Evolutionary conservation across 2,888 invertebrate genomes (phyloP), one percentile per base, ranked within the genome.

Genomic region (Allacma fusca): DNA sequence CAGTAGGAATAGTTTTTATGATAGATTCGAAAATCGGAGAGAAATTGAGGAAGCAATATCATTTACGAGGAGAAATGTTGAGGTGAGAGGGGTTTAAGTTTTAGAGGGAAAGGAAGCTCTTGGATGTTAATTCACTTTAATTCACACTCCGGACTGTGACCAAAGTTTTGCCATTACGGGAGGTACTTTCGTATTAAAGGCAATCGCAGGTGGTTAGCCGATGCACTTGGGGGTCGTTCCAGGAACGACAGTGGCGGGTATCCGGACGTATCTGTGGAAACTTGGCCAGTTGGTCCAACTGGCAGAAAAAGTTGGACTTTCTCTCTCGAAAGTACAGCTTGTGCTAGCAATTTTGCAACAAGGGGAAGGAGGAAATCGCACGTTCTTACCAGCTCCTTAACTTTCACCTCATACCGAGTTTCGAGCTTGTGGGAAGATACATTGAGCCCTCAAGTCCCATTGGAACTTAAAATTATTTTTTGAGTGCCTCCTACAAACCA

Each of bases 211-310:
- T 50, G 50, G 50, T 50, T 50, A 50, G 19, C 50, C 19, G 50
- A 50, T 50, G 50, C 50, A 50, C 50, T 50, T 50, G 50, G 50
- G 50, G 50, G 50, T 50, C 50, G 50, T 50, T 50, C 19, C 50
- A 19, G 9, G 19, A 50, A 50, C 16, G 50, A 50, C 50, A 50
- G 9, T 16, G 50, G 50, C 5, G 50, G 9, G 2, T 50, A 5
- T 50, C 2, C n/a, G 5, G 7, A n/a, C 50, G 7, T 50, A 13
- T 50, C 19, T 50, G 50, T 50, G 50, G 19, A 50, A 50, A 50
- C 50, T 50, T 9, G 50, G 50, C 9, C 50, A 50, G 50, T 50
- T 50, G n/a, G 5, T 50, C 50, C 50, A 50, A 50, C 50, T 50
- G 40, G 40, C 40, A n/a, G 34, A 9, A 9, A 34, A 34, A 34